Conservation (phyloP, 2,888 invertebrate species). For the Ecliptopera silaceata region DNA sequence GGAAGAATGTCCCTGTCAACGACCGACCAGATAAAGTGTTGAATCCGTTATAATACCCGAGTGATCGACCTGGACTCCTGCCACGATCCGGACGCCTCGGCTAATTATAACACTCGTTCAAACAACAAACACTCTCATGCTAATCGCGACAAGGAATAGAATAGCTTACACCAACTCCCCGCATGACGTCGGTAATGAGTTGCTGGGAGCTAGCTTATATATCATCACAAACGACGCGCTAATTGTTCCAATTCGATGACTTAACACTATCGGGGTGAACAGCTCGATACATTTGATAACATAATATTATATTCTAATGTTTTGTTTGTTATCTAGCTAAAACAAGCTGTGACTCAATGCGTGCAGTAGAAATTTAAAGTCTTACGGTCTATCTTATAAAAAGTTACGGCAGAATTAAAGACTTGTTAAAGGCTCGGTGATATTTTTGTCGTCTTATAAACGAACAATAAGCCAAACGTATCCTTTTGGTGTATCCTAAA, state of each 20-base stretch:
- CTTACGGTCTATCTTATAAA: too few relatives aligned
- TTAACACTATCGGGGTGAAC: slow-evolving; percentile 45
- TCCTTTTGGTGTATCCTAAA: too few relatives aligned
- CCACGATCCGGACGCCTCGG: slow-evolving; percentile 67
- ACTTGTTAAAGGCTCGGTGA: too few relatives aligned
- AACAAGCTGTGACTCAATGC: slow-evolving; percentile 1
- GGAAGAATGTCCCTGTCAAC: slow-evolving; percentile 72
- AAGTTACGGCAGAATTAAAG: too few relatives aligned
- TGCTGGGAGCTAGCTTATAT: slow-evolving; percentile 46
- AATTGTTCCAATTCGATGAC: slow-evolving; percentile 52
- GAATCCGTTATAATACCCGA: slow-evolving; percentile 73
- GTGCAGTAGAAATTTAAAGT: slow-evolving; percentile 32
- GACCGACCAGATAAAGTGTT: slow-evolving; percentile 73
- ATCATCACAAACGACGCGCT: slow-evolving; percentile 50
- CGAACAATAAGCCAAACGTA: too few relatives aligned
- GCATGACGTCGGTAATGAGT: slow-evolving; percentile 48
- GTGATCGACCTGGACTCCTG: slow-evolving; percentile 80
- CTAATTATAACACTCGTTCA: slow-evolving; percentile 69
- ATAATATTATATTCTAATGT: slow-evolving; percentile 11
- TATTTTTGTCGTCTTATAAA: too few relatives aligned
- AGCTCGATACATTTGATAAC: slow-evolving; percentile 29
- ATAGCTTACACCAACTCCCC: slow-evolving; percentile 47
- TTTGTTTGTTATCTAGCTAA: slow-evolving; percentile 22
- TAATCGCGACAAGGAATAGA: slow-evolving; percentile 60
- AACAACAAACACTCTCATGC: slow-evolving; percentile 62